Base-by-base conservation (phyloP, 2,888 invertebrate genomes). In the Elmis aenea region DNA sequence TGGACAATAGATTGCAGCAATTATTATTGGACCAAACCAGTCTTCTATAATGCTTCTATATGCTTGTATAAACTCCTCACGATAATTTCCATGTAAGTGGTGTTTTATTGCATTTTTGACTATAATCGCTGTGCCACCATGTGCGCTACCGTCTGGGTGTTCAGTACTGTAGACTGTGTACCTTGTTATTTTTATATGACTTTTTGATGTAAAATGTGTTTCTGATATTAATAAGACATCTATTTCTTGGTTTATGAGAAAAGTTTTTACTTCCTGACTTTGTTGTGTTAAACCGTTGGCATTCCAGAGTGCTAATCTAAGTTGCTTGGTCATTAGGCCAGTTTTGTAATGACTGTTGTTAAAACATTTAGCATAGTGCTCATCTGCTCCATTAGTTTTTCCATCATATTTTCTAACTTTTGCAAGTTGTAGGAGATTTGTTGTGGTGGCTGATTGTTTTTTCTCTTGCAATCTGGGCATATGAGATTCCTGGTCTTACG, bases 121-220 rank as follows among this genome's bases (percentile, higher is more conserved):
- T 12, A 42, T 38, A n/a, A 42, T 26, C 3, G 35, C 35, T 13
- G 35, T 26, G 14, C 38, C 37, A 23, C 28, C 33, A 13, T 38
- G 32, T 24, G 42, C 26, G 13, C 5, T 33, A 10, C 23, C 32
- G 21, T 31, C 23, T 12, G 32, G 35, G 13, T 43, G 43, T 5
- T 32, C n/a, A 8, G 39, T 43, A 14, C 27, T 2, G 12, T 32
- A 41, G 2, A 36, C 9, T 9, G 21, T 26, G 14, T 36, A 39
- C 2, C 32, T 25, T 6, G 28, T 35, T 10, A 40, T 40, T 22
- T 20, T 26, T 16, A 33, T 2, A 15, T 36, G 26, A 15, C 25
- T 23, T 25, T 29, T 29, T 14, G 20, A 20, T 6, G 34, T 25
- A 13, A 27, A 30, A 20, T 35, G 39, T 2, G 30, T 29, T 29